Percentiles rank a stretch among this genome's conserved stretches.
phyloP scores from a whole-genome alignment of 2,888 invertebrate genomes.

The Drosophila subquinaria region DNA sequence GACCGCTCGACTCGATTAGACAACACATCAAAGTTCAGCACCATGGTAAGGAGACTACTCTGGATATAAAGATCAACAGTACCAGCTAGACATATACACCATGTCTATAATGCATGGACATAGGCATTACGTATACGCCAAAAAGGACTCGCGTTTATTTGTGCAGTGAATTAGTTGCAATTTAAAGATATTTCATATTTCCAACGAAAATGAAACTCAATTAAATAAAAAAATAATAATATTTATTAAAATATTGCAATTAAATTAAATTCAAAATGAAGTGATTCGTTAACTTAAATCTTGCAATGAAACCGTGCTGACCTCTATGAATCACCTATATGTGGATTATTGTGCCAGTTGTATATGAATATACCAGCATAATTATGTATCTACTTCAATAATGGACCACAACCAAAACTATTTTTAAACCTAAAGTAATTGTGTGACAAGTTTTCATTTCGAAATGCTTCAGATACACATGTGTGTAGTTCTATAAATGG shows the following conservation, averaged over 20 bases:
- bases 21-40: slow-evolving; percentile 84
- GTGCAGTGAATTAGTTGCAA: slow-evolving; percentile 65
- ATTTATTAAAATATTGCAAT: slow-evolving; percentile 17
- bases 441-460: slow-evolving; percentile 47
- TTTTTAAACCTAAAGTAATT: slow-evolving; percentile 46
- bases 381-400: slow-evolving; percentile 18
- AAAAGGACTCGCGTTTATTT: slow-evolving; percentile 54
- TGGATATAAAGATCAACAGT: slow-evolving; percentile 42
- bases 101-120: slow-evolving; percentile 48
- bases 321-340: slow-evolving; percentile 47
- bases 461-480: slow-evolving; percentile 26
- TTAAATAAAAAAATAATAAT: slow-evolving; percentile 12
- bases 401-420: slow-evolving; percentile 38
- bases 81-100: slow-evolving; percentile 26
- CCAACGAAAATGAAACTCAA: slow-evolving; percentile 15
- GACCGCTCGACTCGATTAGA: slow-evolving; percentile 86
- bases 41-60: slow-evolving; percentile 84
- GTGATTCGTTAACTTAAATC: slow-evolving; percentile 31
- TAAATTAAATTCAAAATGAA: slow-evolving; percentile 43
- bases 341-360: slow-evolving; percentile 49
- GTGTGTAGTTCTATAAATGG: slow-evolving; percentile 70
- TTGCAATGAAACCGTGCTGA: slow-evolving; percentile 19
- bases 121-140: slow-evolving; percentile 8
- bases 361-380: slow-evolving; percentile 24
- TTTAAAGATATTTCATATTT: slow-evolving; percentile 4